A percentile compares a stretch with the other conserved stretches of the same genome.
These are phyloP conservation scores for Pachycephus smyrnensis DNA, from an alignment of 2,888 invertebrate species.

Conservation along the genomic window DNA sequence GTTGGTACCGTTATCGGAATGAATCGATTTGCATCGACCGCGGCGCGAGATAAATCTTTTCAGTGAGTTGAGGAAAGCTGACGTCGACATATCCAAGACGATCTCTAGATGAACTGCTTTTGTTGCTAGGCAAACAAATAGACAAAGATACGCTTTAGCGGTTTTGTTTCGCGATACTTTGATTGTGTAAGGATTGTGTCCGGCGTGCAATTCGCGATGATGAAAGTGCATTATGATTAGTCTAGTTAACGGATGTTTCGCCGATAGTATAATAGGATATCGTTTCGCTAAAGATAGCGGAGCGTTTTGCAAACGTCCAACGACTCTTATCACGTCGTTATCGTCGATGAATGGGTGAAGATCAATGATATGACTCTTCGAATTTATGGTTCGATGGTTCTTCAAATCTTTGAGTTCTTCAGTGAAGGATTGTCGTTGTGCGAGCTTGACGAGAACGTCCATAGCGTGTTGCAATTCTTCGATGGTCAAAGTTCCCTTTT, in stretches of 20 bases:
- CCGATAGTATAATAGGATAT: conserved; percentile 17
- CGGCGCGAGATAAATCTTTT: conserved; percentile 33
- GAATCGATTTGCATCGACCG: conserved; percentile 24
- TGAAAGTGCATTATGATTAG: conserved; percentile 23
- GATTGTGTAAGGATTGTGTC: conserved; percentile 17
- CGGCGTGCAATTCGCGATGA: conserved; percentile 23
- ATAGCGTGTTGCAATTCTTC: neutral
- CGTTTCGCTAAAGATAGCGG: conserved; percentile 6
- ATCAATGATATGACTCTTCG: neutral
- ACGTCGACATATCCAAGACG: conserved; percentile 30
- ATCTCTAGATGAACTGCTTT: conserved; percentile 40
- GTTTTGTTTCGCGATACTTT: conserved; percentile 18
- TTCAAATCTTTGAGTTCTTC: neutral
- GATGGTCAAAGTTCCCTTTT: neutral
- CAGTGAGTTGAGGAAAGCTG: conserved; percentile 34
- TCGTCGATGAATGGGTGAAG: conserved; percentile 20
- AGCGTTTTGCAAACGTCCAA: conserved; percentile 22
- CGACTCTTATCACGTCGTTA: conserved; percentile 19
- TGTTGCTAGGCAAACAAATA: conserved; percentile 36
- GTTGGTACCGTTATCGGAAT: conserved; percentile 38
- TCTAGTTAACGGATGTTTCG: conserved; percentile 9
- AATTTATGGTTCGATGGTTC: neutral
- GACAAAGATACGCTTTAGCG: conserved; percentile 28
- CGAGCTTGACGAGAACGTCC: neutral
- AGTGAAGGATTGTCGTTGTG: neutral